Percentiles rank a stretch among this genome's conserved stretches.
Evolutionary conservation across 2,797 vertebrate genomes (phyloP).

Genomic region (Arrhamphus sclerolepis): DNA sequence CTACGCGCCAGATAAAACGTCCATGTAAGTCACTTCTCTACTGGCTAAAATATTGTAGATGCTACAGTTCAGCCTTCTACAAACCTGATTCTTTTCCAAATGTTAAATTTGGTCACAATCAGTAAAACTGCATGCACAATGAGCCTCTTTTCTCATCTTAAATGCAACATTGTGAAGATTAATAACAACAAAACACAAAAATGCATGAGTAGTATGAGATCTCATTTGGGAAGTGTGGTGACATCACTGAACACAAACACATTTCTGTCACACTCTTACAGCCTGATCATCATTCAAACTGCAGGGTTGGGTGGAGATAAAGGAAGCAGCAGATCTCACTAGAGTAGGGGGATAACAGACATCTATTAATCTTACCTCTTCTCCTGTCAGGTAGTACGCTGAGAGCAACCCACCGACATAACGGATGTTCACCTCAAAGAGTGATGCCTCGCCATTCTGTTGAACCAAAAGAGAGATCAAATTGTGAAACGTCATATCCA

Average conservation of each 20-base stretch:
- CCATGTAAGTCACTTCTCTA: neutral
- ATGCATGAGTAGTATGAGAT: constrained; percentile 1
- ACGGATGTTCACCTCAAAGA: constrained; percentile 99
- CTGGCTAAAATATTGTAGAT: no score
- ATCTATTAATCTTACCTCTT: constrained; percentile 88
- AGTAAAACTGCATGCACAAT: neutral
- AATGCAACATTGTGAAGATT: neutral
- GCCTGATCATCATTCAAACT: constrained; percentile 58
- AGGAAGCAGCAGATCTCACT: constrained; percentile 52
- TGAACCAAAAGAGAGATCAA: constrained; percentile 54
- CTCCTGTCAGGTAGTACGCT: constrained; percentile 93
- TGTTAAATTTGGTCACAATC: neutral
- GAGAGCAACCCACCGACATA: constrained; percentile 94
- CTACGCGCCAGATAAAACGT: neutral
- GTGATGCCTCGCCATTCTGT: constrained; percentile 94
- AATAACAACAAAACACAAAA: neutral
- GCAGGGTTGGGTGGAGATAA: constrained; percentile 33
- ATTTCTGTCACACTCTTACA: constrained; percentile 20
- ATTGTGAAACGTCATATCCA: constrained; percentile 47
- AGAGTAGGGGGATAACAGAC: constrained; percentile 52
- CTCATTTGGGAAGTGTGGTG: constrained; percentile 3
- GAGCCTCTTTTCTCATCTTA: no score
- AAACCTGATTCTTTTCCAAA: neutral
- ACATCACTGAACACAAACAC: constrained; percentile 19
- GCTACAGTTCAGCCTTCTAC: no score